Base-by-base conservation (phyloP, 1,140 invertebrate species). In the Mizuhopecten yessoensis region DNA sequence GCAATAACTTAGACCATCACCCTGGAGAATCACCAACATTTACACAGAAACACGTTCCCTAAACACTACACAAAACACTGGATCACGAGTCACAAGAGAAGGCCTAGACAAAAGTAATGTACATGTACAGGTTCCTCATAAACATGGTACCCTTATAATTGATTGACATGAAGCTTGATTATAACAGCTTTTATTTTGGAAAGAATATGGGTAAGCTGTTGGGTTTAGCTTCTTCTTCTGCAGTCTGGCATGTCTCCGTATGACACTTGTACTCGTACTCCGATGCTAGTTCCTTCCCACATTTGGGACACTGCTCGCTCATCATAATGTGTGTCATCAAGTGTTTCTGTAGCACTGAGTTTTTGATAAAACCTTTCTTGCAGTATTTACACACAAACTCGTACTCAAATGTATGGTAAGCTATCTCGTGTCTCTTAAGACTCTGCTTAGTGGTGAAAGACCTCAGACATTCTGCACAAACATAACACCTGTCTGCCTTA, bases 351-450 rank as follows among this genome's bases (percentile, higher is more conserved):
- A 75, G 17, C n/a, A 75, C 57, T 5, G 57, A 75, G 57, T 75
- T 75, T 75, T 75, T 75, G 57, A 75, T 75, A 75, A 75, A 75
- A 5, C 57, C 57, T 75, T 75, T 75, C n/a, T 75, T 75, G 17
- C 57, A 75, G 57, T 29, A 75, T 29, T 11, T 75, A 75, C 57
- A 75, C 57, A 75, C 57, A 75, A 75, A 75, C n/a, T 75, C 57
- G 23, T 75, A 75, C n/a, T 75, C 57, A n/a, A 75, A 75, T n/a
- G 57, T 75, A 75, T 75, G 57, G 57, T 75, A 75, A 29, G 57
- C 57, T 29, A 75, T 75, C n/a, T 75, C 57, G 11, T 75, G 57
- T 75, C 57, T 75, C 57, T 75, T 75, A 5, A 75, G 57, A 29
- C 57, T 75, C 23, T 75, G 57, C n/a, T 75, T 75, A 9, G 57